These are phyloP conservation scores for Trigoniulus corallinus DNA, from an alignment of 1,140 invertebrate genomes.

Conservation along the genomic window DNA sequence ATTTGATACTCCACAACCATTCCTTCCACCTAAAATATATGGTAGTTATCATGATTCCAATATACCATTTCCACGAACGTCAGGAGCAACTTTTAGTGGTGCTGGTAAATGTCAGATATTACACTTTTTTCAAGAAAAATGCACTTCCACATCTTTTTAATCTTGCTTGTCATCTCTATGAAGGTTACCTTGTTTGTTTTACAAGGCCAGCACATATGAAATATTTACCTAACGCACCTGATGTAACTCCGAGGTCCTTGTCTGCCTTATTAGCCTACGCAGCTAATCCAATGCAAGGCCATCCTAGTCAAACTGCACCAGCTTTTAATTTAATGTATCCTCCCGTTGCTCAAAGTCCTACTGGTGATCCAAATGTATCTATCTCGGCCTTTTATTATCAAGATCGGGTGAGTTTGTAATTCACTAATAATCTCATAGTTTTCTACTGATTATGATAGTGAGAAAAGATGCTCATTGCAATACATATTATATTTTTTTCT, in stretches of 20 bases:
- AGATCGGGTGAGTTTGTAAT: slow-evolving; percentile 46
- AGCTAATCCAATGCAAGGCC: slow-evolving; percentile 28
- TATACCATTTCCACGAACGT: slow-evolving; percentile 85
- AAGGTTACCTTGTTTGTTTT: slow-evolving; percentile 65
- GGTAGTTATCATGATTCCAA: slow-evolving; percentile 37
- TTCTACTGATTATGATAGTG: too few relatives aligned
- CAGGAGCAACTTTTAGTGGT: slow-evolving; percentile 79
- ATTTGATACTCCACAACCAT: not conserved
- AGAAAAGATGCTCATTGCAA: not conserved
- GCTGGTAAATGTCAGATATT: slow-evolving; percentile 36
- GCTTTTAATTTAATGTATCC: slow-evolving; percentile 20
- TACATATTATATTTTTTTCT: too few relatives aligned
- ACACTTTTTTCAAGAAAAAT: slow-evolving; percentile 3
- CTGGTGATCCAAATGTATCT: slow-evolving; percentile 19
- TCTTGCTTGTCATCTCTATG: too few relatives aligned
- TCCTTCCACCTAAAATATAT: slow-evolving; percentile 14
- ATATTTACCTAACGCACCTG: slow-evolving; percentile 40
- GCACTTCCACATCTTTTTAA: slow-evolving; percentile 9
- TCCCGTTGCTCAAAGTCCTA: slow-evolving; percentile 20
- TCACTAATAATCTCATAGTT: too few relatives aligned
- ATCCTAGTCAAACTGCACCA: slow-evolving; percentile 15
- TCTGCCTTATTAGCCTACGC: slow-evolving; percentile 48
- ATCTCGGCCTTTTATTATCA: slow-evolving; percentile 53
- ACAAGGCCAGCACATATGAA: slow-evolving; percentile 56
- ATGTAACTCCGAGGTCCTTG: slow-evolving; percentile 52